A percentile compares a stretch with the other conserved stretches of the same genome.
phyloP scores from a whole-genome alignment of 2,888 invertebrate genomes.

The Euclidia mi region DNA sequence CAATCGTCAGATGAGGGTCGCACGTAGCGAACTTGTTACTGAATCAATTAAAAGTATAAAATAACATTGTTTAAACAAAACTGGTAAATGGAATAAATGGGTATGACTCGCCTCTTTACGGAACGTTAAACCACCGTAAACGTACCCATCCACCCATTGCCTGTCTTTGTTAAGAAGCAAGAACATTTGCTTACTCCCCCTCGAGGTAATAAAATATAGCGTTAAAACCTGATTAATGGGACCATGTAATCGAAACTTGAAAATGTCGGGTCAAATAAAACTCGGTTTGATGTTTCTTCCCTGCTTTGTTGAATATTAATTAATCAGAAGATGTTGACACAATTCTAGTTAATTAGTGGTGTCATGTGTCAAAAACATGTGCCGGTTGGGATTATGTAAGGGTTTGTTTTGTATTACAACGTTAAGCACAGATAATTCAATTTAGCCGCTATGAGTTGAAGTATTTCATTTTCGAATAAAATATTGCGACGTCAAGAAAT shows the following conservation, averaged over 20 bases:
- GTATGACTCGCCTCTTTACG: conserved; percentile 30
- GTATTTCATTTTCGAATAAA: too few species aligned
- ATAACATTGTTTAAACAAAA: conserved; percentile 34
- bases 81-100: conserved; percentile 27
- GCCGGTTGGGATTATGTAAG: conserved; percentile 31
- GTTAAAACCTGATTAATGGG: conserved; percentile 40
- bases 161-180: conserved; percentile 32
- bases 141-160: conserved; percentile 28
- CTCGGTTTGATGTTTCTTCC: conserved; percentile 12
- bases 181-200: conserved; percentile 41
- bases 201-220: conserved; percentile 41
- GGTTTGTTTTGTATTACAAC: not conserved
- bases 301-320: conserved; percentile 36
- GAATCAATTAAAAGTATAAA: conserved; percentile 30
- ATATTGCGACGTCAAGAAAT: too few species aligned
- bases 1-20: conserved; percentile 14
- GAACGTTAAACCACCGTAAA: conserved; percentile 35
- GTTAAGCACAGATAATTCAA: not conserved
- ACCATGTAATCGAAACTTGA: conserved; percentile 32
- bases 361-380: conserved; percentile 33
- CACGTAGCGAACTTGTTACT: conserved; percentile 10
- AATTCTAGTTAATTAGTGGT: conserved; percentile 45
- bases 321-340: conserved; percentile 29
- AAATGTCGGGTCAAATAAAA: conserved; percentile 27
- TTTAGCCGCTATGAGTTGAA: too few species aligned